These are phyloP conservation scores for Gymnoscelis rufifasciata DNA, from an alignment of 2,888 invertebrate species.

Conservation along the genomic window DNA sequence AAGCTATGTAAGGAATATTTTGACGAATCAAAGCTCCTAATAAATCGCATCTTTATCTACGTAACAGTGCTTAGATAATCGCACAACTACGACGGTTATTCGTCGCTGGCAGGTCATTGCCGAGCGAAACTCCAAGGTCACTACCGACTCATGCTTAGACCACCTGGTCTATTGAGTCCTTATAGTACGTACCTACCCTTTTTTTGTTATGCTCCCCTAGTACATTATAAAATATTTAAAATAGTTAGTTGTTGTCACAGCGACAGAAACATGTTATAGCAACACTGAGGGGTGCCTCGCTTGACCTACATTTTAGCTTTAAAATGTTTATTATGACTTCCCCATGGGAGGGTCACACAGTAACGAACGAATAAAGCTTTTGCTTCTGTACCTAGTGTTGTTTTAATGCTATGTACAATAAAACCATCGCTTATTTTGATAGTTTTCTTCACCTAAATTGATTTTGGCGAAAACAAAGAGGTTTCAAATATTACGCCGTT, in stretches of 20 bases:
- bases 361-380: not conserved
- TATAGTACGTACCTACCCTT: constrained; percentile 4
- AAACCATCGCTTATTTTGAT: too few relatives aligned
- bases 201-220: constrained; percentile 13
- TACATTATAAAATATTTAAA: constrained; percentile 4
- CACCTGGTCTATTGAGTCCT: constrained; percentile 26
- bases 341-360: constrained; percentile 11
- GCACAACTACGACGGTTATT: constrained; percentile 43
- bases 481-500: constrained; percentile 23
- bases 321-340: constrained; percentile 8
- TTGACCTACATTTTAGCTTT: constrained; percentile 19
- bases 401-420: too few relatives aligned
- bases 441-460: too few relatives aligned
- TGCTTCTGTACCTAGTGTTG: too few relatives aligned
- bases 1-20: too few relatives aligned
- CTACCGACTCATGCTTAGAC: constrained; percentile 34
- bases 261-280: constrained; percentile 13
- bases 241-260: constrained; percentile 8
- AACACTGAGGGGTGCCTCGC: constrained; percentile 5
- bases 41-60: constrained; percentile 16
- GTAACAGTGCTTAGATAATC: constrained; percentile 35
- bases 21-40: too few relatives aligned
- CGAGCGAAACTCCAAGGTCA: constrained; percentile 57
- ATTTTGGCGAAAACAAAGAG: constrained; percentile 17
- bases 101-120: constrained; percentile 58